Evolutionary conservation across 1,140 invertebrate species (phyloP).

Genomic region (Drosophila sucinea): DNA sequence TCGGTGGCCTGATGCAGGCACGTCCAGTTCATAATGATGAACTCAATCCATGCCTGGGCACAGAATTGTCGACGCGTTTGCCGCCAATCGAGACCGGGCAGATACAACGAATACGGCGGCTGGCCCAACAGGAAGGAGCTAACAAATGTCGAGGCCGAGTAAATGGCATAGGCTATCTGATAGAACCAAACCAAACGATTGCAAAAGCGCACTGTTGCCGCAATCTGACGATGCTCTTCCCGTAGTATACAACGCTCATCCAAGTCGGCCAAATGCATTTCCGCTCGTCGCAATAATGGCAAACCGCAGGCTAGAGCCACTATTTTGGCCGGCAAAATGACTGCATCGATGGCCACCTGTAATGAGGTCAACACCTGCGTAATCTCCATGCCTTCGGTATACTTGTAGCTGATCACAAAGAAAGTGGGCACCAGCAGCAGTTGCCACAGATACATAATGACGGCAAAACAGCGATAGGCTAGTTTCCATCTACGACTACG

Average conservation of each 20-base stretch:
- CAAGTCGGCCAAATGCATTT: conserved; percentile 31
- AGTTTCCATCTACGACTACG: conserved; percentile 15
- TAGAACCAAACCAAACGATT: conserved; percentile 53
- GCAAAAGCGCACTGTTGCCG: conserved; percentile 28
- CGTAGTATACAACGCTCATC: conserved; percentile 31
- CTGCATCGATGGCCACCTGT: conserved; percentile 56
- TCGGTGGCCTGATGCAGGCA: conserved; percentile 61
- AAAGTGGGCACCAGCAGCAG: conserved; percentile 38
- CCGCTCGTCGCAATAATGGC: conserved; percentile 30
- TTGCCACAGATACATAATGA: conserved; percentile 44
- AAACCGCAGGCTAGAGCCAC: conserved; percentile 42
- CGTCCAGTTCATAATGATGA: conserved; percentile 50
- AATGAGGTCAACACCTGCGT: conserved; percentile 57
- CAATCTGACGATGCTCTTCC: conserved; percentile 29
- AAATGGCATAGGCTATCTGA: conserved; percentile 46
- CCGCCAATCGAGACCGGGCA: conserved; percentile 48
- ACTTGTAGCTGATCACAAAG: conserved; percentile 51
- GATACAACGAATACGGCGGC: conserved; percentile 54
- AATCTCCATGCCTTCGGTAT: conserved; percentile 44
- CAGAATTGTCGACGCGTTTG: conserved; percentile 37
- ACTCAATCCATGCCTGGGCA: conserved; percentile 48
- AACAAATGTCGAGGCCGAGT: conserved; percentile 51
- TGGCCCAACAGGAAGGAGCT: conserved; percentile 39
- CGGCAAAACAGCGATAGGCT: conserved; percentile 23
- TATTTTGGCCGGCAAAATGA: conserved; percentile 53